Evolutionary conservation across 2,113 vertebrate species (phyloP), one percentile per base, ranked within the genome.

Genomic region (Eulemur rufifrons): DNA sequence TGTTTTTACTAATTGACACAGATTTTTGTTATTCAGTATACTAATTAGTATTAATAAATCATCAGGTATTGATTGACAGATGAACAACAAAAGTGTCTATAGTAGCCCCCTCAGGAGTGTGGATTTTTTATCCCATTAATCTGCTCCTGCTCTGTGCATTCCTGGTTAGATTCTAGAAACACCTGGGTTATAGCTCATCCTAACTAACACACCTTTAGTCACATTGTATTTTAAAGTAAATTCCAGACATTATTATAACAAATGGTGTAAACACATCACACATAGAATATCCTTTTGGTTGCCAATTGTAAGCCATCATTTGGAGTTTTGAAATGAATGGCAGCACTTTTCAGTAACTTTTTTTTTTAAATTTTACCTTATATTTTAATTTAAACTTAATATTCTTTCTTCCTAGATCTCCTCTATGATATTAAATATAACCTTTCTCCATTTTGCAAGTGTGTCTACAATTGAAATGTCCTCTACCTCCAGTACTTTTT

Each of bases 221-320:
- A 15, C 78, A 42, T 66, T 56, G 12, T 54, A 64, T 95, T 93
- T 88, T 96, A 73, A 96, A 64, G 69, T 76, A 80, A 95, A 37
- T 61, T 77, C 3, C 45, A 92, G 39, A 14, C 29, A 27, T 88
- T 74, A n/a, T 45, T 74, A n/a, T 45, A 80, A 69, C 54, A 92
- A 71, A 45, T 69, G 50, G 21, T 39, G 9, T n/a, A 23, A 50
- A 37, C 25, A 69, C 56, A 56, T 69, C 5, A 74, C 27, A 2
- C 27, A 56, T 42, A 76, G 45, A 29, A 90, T 27, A 85, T 32
- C 32, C 42, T 86, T 63, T 82, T 25, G 56, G 37, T 84, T 94
- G 6, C 27, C n/a, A 80, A 0, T 83, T 50, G 1, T 95, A 92
- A 92, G 47, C 45, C 27, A 71, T 90, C 74, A 66, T 78, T 78